Conservation (phyloP, 2,888 invertebrate species). For the Agrochola litura region DNA sequence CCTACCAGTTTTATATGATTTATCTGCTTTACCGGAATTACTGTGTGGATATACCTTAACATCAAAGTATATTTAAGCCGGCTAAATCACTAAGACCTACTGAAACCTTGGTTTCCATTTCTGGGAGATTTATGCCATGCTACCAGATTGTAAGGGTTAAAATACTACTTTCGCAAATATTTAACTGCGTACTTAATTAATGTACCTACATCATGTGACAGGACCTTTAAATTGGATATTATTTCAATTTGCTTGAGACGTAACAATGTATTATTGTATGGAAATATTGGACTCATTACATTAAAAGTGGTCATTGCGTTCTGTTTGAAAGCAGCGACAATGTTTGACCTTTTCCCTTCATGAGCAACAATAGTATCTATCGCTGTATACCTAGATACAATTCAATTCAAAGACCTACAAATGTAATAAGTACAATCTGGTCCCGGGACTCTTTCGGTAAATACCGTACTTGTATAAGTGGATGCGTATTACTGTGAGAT, state of each 20-base stretch:
- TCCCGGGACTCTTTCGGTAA: constrained; percentile 54
- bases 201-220: constrained; percentile 67
- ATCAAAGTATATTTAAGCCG: constrained; percentile 17
- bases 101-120: constrained; percentile 47
- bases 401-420: constrained; percentile 59
- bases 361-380: constrained; percentile 67
- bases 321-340: constrained; percentile 76
- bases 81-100: constrained; percentile 30
- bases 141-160: constrained; percentile 40
- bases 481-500: constrained; percentile 22
- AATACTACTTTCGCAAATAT: constrained; percentile 52
- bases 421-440: constrained; percentile 43
- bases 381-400: constrained; percentile 60
- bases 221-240: constrained; percentile 73
- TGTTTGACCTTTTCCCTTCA: constrained; percentile 80
- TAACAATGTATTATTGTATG: constrained; percentile 88
- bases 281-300: constrained; percentile 86
- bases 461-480: constrained; percentile 20
- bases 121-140: constrained; percentile 39
- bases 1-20: constrained; percentile 49
- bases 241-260: constrained; percentile 84
- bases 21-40: constrained; percentile 42
- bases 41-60: constrained; percentile 29
- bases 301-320: constrained; percentile 76
- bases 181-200: constrained; percentile 61